phyloP scores from a whole-genome alignment of 2,797 vertebrate genomes.

The Gymnothorax reevesii region DNA sequence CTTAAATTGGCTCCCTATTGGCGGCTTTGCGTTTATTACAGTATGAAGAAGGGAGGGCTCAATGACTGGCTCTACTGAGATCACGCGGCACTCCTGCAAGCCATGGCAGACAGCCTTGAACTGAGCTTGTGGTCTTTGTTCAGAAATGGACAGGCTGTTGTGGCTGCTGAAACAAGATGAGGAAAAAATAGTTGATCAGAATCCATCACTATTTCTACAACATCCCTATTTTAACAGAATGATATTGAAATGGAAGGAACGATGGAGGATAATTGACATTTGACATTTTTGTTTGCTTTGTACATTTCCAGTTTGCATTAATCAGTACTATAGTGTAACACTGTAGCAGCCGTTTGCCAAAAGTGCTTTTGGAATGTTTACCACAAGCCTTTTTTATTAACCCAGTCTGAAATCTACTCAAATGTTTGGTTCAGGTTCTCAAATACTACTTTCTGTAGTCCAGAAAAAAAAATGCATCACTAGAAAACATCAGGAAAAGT shows the following conservation, averaged over 20 bases:
- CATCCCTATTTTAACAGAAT: not conserved
- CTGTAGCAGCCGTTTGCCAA: not conserved
- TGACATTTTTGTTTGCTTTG: not conserved
- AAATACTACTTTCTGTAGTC: not conserved
- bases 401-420: not conserved
- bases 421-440: not conserved
- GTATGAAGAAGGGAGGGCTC: constrained; percentile 4
- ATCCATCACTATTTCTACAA: not conserved
- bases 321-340: not conserved
- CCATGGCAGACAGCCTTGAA: constrained; percentile 31
- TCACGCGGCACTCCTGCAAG: constrained; percentile 38
- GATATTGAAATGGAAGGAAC: not conserved
- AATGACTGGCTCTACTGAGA: constrained; percentile 41
- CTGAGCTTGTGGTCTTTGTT: constrained; percentile 31
- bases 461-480: not conserved
- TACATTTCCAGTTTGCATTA: not conserved
- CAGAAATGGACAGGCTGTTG: constrained; percentile 34
- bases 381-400: not conserved
- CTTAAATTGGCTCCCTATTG: constrained; percentile 40
- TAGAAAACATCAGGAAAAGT: no score
- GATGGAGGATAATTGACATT: not conserved
- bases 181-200: not conserved
- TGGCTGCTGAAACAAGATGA: not conserved
- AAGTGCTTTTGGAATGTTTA: not conserved
- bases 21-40: constrained; percentile 25